Evolutionary conservation across 2,797 vertebrate species (phyloP).

Genomic region (Lutjanus campechanus): DNA sequence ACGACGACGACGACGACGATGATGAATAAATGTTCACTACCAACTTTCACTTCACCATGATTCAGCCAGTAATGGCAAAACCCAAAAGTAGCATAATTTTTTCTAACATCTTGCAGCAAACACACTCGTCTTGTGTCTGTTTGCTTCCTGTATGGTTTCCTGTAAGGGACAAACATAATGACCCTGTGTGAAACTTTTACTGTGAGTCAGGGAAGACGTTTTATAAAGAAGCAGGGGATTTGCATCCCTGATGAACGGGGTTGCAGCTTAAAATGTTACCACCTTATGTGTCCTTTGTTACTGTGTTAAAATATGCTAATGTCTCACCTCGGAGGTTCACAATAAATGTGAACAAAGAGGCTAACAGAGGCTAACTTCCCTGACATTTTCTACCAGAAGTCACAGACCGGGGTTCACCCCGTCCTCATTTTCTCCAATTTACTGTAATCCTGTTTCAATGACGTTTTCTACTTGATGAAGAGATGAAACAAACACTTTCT

Average conservation of each 20-base stretch:
- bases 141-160: slow-evolving; percentile 54
- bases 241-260: slow-evolving; percentile 25
- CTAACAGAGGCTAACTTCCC: slow-evolving; percentile 21
- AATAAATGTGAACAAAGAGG: slow-evolving; percentile 34
- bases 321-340: slow-evolving; percentile 26
- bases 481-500: slow-evolving; percentile 62
- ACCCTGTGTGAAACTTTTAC: slow-evolving; percentile 35
- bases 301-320: slow-evolving; percentile 15
- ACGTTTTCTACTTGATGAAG: slow-evolving; percentile 73
- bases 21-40: slow-evolving; percentile 75
- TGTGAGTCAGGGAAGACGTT: slow-evolving; percentile 40
- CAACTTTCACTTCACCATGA: slow-evolving; percentile 30
- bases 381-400: slow-evolving; percentile 27
- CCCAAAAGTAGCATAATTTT: slow-evolving; percentile 40
- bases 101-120: slow-evolving; percentile 42
- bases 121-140: slow-evolving; percentile 23
- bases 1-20: slow-evolving; percentile 46
- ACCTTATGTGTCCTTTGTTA: slow-evolving; percentile 21
- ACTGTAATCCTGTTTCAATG: slow-evolving; percentile 54
- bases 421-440: slow-evolving; percentile 34
- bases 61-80: slow-evolving; percentile 44
- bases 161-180: slow-evolving; percentile 41
- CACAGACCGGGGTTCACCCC: slow-evolving; percentile 16
- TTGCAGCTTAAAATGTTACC: slow-evolving; percentile 26
- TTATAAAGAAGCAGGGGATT: slow-evolving; percentile 33